phyloP scores from a whole-genome alignment of 1,140 invertebrate species.

The Latrodectus geometricus region DNA sequence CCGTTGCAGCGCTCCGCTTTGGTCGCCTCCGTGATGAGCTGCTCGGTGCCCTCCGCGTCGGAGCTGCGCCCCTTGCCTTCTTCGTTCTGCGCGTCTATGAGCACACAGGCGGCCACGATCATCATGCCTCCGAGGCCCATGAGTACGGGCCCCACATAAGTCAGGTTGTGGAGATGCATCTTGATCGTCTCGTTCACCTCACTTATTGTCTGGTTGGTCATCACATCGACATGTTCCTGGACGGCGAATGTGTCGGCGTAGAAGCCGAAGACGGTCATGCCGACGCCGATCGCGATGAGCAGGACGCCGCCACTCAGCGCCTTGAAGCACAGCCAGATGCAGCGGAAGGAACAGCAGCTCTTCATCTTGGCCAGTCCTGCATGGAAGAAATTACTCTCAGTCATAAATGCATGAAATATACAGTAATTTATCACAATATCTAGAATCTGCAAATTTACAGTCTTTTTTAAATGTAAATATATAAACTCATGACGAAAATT shows the following conservation, averaged over 20 bases:
- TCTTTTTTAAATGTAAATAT: too few species aligned
- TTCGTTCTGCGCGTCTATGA: slow-evolving; percentile 79
- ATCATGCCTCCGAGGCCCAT: slow-evolving; percentile 95
- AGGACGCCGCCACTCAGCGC: slow-evolving; percentile 85
- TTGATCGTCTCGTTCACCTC: slow-evolving; percentile 49
- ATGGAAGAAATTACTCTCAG: too few species aligned
- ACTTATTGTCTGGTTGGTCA: slow-evolving; percentile 81
- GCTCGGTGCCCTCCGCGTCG: slow-evolving; percentile 39
- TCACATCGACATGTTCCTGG: slow-evolving; percentile 78
- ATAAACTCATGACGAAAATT: too few species aligned
- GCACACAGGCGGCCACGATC: slow-evolving; percentile 91
- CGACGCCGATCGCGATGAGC: slow-evolving; percentile 85
- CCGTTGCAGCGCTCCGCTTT: slow-evolving; percentile 18
- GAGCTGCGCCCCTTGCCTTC: slow-evolving; percentile 20
- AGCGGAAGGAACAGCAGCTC: slow-evolving; percentile 68
- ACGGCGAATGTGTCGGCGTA: slow-evolving; percentile 80
- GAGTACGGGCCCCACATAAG: slow-evolving; percentile 90
- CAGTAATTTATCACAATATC: too few species aligned
- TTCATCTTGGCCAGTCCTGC: slow-evolving; percentile 53
- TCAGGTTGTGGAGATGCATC: slow-evolving; percentile 85
- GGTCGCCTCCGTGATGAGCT: slow-evolving; percentile 1
- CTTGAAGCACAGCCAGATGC: slow-evolving; percentile 90
- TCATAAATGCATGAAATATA: too few species aligned
- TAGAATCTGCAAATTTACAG: too few species aligned
- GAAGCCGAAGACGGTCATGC: slow-evolving; percentile 86